Evolutionary conservation across 1,140 invertebrate genomes (phyloP).

Genomic region (Zaprionus camerounensis): DNA sequence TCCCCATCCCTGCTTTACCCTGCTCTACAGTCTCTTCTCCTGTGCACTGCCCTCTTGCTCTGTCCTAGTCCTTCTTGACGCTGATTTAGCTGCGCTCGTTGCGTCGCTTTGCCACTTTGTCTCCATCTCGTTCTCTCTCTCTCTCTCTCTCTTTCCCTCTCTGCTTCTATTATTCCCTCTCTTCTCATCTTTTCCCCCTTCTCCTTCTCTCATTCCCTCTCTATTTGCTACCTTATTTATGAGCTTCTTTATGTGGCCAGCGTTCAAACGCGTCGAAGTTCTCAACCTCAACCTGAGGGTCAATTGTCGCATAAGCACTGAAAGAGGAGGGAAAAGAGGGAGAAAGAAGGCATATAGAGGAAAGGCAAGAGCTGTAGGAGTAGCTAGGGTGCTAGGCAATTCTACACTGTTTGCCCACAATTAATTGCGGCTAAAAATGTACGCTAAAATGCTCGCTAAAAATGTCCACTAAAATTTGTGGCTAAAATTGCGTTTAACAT

Average conservation of each 20-base stretch:
- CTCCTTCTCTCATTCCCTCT: neutral
- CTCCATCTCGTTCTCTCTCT: neutral
- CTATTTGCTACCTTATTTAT: constrained; percentile 40
- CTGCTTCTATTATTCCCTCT: neutral
- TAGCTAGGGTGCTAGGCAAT: neutral
- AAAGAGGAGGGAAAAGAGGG: neutral
- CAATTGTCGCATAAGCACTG: constrained; percentile 51
- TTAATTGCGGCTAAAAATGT: constrained; percentile 32
- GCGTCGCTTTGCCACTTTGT: neutral
- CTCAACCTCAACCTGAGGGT: constrained; percentile 37
- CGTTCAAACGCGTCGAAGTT: constrained; percentile 5
- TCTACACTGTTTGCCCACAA: constrained; percentile 10
- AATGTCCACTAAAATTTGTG: constrained; percentile 21
- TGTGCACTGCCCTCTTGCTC: neutral
- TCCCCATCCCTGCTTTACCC: neutral
- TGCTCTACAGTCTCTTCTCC: neutral
- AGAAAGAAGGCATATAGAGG: neutral
- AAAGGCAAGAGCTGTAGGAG: neutral
- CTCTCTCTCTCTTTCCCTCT: neutral
- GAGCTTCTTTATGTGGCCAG: constrained; percentile 39
- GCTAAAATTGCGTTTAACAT: neutral
- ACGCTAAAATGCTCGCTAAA: constrained; percentile 16
- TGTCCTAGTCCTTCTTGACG: neutral
- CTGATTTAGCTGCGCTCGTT: constrained; percentile 34
- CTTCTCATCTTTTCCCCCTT: too few relatives aligned